Evolutionary conservation across 2,888 invertebrate genomes (phyloP), one percentile per base, ranked within the genome.

Genomic region (Tricholauxania praeusta): DNA sequence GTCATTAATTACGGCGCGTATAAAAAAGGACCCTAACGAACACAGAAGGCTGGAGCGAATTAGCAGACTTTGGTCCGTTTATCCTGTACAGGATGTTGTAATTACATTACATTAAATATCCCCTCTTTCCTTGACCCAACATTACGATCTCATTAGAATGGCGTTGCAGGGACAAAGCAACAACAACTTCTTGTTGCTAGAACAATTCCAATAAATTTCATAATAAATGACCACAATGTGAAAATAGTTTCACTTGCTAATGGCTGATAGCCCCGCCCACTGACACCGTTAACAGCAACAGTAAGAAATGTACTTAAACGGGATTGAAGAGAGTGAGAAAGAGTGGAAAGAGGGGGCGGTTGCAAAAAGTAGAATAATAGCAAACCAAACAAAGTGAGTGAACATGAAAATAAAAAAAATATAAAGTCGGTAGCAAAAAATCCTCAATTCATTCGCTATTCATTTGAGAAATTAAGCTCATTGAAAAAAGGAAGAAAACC

Each of bases 1-100:
- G 68, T 67, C 75, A 75, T 75, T 75, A 75, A 74, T 73, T 75
- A 73, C 22, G 59, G 73, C 69, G 49, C 64, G 22, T 69, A 73
- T 73, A 65, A 75, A 71, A 69, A 39, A 64, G 17, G 19, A 60
- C 64, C n/a, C 17, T 28, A 64, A 51, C 49, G 51, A 52, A 64
- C 64, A 22, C 7, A 22, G 59, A 6, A 28, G 17, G 14, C 12
- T n/a, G 59, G 12, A 28, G 59, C 14, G 60, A 28, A 48, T 7
- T 7, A 10, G 1, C 7, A 10, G 6, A 39, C 39, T 39, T 0
- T 39, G 7, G 39, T 10, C 39, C 8, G 39, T 39, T 10, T 52
- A 14, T 19, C 49, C 65, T 52, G 52, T 32, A 10, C 55, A 66
- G 72, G 66, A 72, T 67, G 66, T 66, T 72, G 72, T 72, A 72